Conservation (phyloP, 2,888 invertebrate genomes). For the Plemyria rubiginata region DNA sequence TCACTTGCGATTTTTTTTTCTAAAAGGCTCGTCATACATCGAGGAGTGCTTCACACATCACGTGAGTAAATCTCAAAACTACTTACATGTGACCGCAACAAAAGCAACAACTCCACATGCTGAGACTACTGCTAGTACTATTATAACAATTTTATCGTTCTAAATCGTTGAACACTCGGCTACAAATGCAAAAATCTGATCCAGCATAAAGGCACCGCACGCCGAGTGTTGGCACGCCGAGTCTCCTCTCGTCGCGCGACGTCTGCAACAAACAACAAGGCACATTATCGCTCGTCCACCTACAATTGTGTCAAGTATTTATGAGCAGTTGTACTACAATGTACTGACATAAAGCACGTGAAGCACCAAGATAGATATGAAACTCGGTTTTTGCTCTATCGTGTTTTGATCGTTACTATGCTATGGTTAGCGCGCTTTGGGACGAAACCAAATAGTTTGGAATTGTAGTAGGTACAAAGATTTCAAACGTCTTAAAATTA, state of each 20-base stretch:
- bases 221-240: conserved; percentile 6
- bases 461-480: no score
- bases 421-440: no score
- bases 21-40: no score
- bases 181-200: conserved; percentile 2
- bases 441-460: no score
- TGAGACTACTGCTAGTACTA: neutral
- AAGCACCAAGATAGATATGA: neutral
- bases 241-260: neutral
- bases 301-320: conserved; percentile 25
- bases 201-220: neutral
- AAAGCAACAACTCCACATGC: neutral
- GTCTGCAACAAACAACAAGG: conserved; percentile 14
- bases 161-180: neutral
- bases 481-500: no score
- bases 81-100: neutral
- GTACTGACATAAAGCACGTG: neutral
- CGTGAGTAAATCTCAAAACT: neutral
- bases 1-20: no score
- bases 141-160: neutral
- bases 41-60: no score
- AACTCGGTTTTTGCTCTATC: no score
- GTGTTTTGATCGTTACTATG: no score
- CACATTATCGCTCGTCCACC: conserved; percentile 27
- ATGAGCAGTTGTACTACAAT: conserved; percentile 19